Percentiles rank a stretch among this genome's conserved stretches.
phyloP scores from a whole-genome alignment of 1,140 invertebrate species.

The Rhagoletis zephyria region DNA sequence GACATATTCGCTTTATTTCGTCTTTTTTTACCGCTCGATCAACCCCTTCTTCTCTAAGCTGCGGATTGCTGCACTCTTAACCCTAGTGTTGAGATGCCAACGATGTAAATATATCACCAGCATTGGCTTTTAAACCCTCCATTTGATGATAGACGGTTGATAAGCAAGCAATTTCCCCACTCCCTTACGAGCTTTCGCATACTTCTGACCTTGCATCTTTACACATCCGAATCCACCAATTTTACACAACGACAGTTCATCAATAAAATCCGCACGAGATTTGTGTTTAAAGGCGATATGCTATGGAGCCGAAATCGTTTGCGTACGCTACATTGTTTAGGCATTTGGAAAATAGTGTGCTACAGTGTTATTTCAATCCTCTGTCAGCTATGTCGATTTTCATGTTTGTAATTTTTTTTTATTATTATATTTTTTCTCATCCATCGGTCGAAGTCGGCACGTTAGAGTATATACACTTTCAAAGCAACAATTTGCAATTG shows the following conservation, averaged over 20 bases:
- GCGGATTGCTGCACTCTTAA: no score
- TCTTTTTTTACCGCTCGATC: no score
- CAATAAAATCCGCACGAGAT: slow-evolving; percentile 1
- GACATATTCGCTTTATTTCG: no score
- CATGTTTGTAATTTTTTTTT: background rate
- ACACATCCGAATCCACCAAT: slow-evolving; percentile 3
- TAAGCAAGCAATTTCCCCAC: no score
- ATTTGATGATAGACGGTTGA: no score
- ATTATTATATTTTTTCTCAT: background rate
- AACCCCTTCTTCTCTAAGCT: no score
- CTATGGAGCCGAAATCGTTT: slow-evolving; percentile 19
- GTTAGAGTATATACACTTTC: no score
- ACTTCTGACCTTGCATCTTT: background rate
- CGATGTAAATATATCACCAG: no score
- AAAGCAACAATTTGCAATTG: no score
- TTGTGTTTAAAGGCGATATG: background rate
- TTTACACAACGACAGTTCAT: slow-evolving; percentile 20
- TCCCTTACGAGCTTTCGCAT: background rate
- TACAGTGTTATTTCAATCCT: background rate
- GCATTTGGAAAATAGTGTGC: slow-evolving; percentile 30
- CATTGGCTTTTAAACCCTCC: no score
- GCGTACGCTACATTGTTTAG: slow-evolving; percentile 11
- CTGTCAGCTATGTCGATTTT: background rate
- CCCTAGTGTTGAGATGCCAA: no score
- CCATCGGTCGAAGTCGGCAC: no score